Base-by-base conservation (phyloP, 2,113 vertebrate genomes). In the Scatophagus argus region DNA sequence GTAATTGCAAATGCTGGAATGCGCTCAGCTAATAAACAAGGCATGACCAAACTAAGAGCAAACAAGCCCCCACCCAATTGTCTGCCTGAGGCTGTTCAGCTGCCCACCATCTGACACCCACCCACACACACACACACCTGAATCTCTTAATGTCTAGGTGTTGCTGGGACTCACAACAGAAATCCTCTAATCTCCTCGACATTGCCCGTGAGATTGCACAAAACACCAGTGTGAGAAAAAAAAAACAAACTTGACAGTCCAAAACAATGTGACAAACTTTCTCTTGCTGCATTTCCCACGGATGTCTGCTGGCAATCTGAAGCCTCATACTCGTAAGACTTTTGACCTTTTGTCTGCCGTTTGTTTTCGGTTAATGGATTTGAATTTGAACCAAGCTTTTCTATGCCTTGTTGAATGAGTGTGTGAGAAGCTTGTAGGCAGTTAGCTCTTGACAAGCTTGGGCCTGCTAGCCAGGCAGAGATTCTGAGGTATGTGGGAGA, bases 401-500 rank as follows among this genome's bases (percentile, higher is more conserved):
- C 36, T 56, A 41, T 19, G 21, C 56, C 70, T 74, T 63, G 38
- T 66, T 82, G 81, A 81, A 76, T 85, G 75, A 68, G 68, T 69
- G 74, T 88, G 79, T 82, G 87, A 81, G 83, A 86, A 76, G 79
- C 58, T 74, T 36, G 83, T 59, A 70, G 85, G 87, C 76, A 32
- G 71, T 83, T 83, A 80, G 72, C 1, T 3, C 77, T 72, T 54
- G 68, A 88, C 93, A 93, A 88, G 93, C 86, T 81, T 3, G 63
- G 88, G 81, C 93, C 87, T 91, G 93, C 77, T 77, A 12, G 29
- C 51, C 55, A 44, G 64, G 82, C 64, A 47, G 80, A 85, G 71
- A 76, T 46, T 64, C 70, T 55, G 77, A 89, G 87, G 90, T 89
- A 91, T 92, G 88, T 87, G 85, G 79, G 76, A 89, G 77, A 83